phyloP scores from a whole-genome alignment of 1,140 invertebrate species.

The Nautilus pompilius region DNA sequence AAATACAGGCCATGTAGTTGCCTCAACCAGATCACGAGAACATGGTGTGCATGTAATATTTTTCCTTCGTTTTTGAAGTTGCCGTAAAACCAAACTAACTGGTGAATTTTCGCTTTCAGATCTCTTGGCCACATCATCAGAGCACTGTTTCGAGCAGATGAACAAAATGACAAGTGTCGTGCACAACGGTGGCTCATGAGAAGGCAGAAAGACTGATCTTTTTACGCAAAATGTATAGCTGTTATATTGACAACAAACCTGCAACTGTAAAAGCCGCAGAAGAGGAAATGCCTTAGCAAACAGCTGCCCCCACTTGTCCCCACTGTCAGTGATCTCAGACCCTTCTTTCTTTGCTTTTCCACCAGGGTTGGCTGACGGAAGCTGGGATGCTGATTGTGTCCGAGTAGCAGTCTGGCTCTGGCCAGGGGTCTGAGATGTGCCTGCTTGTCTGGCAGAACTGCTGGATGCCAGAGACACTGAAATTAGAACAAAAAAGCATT shows the following conservation, averaged over 20 bases:
- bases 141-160: too few species aligned
- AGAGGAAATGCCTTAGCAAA: conserved; percentile 37
- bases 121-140: too few species aligned
- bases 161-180: too few species aligned
- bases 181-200: too few species aligned
- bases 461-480: conserved; percentile 36
- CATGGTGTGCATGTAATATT: too few species aligned
- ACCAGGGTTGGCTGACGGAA: not conserved
- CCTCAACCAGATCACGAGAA: too few species aligned
- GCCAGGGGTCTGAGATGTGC: conserved; percentile 14
- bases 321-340: not conserved
- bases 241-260: too few species aligned
- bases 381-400: conserved; percentile 11
- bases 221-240: not conserved
- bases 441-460: conserved; percentile 31
- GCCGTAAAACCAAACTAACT: too few species aligned
- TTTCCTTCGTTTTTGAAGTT: too few species aligned
- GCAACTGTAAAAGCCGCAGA: conserved; percentile 39
- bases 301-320: conserved; percentile 18
- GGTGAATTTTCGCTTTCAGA: too few species aligned
- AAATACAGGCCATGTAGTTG: too few species aligned
- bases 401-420: conserved; percentile 17
- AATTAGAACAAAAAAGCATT: conserved; percentile 5
- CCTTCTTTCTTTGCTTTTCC: not conserved
- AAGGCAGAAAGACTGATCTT: too few species aligned